Evolutionary conservation across 2,888 invertebrate species (phyloP), one percentile per base, ranked within the genome.

Genomic region (Catocala sponsa): DNA sequence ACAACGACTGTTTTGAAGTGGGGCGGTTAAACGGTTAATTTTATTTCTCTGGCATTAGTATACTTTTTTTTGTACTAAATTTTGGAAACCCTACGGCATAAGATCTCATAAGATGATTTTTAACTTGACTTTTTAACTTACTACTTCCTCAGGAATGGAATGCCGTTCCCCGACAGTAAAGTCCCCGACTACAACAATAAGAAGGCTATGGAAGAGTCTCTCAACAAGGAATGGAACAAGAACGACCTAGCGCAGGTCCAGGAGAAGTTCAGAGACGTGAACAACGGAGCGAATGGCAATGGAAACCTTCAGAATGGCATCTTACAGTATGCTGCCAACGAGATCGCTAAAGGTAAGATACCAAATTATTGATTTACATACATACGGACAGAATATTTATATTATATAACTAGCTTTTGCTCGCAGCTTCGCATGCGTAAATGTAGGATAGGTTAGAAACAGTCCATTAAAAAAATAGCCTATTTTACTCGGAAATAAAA

Each of bases 101-200:
- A 25, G 25, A 25, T 25, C 25, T 25, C 4, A 25, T 25, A 25
- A 25, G 25, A 25, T 25, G 25, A 25, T 38, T 38, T 6, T 0
- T 38, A 38, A 38, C 35, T 7, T 25, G 25, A 25, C 25, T 2
- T 25, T 25, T 15, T 1, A 1, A 25, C 25, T 25, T 7, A 9
- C 5, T 2, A 61, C 11, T 47, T 76, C 76, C 25, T 0, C 81
- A 96, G 97, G 73, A 95, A 95, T 42, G 96, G 96, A n/a, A 92
- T 95, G 72, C 96, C 96, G 0, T 97, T 97, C 85, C 96, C 97
- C 0, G 95, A 95, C 0, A 84, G 94, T 53, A 94, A 95, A 67
- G 88, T 95, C 32, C 89, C 95, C 0, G 92, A 95, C 46, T 95
- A 95, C 80, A 95, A 96, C 79, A 95, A 95, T 74, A 92, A 92